Conservation (phyloP, 2,797 vertebrate species). For the Cynodonichthys magdalenae region DNA sequence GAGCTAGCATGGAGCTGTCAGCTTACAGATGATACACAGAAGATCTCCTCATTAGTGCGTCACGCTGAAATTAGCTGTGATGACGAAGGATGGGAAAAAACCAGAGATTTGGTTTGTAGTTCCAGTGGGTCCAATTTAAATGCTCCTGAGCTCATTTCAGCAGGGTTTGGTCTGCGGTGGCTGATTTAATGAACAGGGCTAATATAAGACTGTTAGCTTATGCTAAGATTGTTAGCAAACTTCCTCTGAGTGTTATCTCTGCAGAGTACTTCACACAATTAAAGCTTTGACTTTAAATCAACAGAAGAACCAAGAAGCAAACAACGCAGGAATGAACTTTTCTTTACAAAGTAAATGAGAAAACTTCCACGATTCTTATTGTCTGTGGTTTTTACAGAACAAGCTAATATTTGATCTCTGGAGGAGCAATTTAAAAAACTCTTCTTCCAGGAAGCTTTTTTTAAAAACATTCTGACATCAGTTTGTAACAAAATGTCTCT, state of each 20-base stretch:
- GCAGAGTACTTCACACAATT: neutral
- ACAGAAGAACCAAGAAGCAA: neutral
- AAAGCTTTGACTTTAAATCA: neutral
- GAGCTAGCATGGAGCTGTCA: slow-evolving; percentile 52
- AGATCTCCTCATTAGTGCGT: slow-evolving; percentile 62
- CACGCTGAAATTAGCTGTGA: slow-evolving; percentile 65
- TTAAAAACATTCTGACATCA: too few relatives aligned
- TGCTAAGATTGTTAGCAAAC: slow-evolving; percentile 28
- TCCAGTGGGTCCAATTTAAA: slow-evolving; percentile 62
- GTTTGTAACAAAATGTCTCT: too few relatives aligned
- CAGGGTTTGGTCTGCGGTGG: slow-evolving; percentile 34
- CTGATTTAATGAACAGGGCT: slow-evolving; percentile 45
- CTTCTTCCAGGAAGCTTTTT: too few relatives aligned
- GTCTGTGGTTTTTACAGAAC: too few relatives aligned
- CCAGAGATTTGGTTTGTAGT: slow-evolving; percentile 50
- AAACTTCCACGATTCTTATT: too few relatives aligned
- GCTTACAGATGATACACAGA: slow-evolving; percentile 52
- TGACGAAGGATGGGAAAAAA: slow-evolving; percentile 19
- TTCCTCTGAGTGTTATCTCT: slow-evolving; percentile 15
- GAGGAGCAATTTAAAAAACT: too few relatives aligned
- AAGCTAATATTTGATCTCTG: too few relatives aligned
- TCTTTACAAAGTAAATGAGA: neutral
- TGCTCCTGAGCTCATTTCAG: slow-evolving; percentile 50
- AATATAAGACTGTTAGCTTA: neutral
- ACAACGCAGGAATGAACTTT: neutral